Conservation (phyloP, 2,888 invertebrate species). For the Rosalia funebris region DNA sequence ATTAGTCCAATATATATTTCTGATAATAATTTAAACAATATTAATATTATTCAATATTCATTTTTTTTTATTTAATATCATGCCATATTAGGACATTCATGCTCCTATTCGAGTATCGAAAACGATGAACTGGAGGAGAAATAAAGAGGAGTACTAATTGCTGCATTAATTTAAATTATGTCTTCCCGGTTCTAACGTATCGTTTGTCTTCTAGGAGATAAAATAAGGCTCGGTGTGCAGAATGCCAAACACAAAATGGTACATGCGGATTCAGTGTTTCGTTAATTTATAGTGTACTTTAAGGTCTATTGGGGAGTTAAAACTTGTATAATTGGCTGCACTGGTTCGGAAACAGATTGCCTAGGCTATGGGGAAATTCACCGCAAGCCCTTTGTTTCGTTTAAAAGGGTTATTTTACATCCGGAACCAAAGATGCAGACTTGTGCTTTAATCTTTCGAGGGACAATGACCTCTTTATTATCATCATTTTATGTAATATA, state of each 20-base stretch:
- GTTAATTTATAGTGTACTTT: conserved; percentile 55
- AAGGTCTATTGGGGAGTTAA: conserved; percentile 53
- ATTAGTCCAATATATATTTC: too few relatives aligned
- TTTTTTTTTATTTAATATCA: too few relatives aligned
- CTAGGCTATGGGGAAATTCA: conserved; percentile 52
- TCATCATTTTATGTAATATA: conserved; percentile 29
- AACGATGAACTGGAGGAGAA: conserved; percentile 5
- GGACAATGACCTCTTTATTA: conserved; percentile 46
- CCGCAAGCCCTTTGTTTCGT: conserved; percentile 56
- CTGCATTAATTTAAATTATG: conserved; percentile 40
- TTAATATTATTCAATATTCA: too few relatives aligned
- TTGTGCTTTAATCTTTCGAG: conserved; percentile 46
- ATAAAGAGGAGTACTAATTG: conserved; percentile 34
- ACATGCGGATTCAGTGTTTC: conserved; percentile 42
- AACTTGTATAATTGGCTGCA: conserved; percentile 61
- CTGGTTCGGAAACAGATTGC: conserved; percentile 61
- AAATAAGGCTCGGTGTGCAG: conserved; percentile 41
- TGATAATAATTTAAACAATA: too few relatives aligned
- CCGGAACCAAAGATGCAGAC: conserved; percentile 49
- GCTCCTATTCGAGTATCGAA: background rate
- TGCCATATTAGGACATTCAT: too few relatives aligned
- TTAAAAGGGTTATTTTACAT: conserved; percentile 56
- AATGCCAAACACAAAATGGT: conserved; percentile 46
- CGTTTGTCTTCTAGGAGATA: conserved; percentile 37
- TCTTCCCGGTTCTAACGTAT: conserved; percentile 33